Conservation (phyloP, 1,140 invertebrate species). For the Orussus abietinus region DNA sequence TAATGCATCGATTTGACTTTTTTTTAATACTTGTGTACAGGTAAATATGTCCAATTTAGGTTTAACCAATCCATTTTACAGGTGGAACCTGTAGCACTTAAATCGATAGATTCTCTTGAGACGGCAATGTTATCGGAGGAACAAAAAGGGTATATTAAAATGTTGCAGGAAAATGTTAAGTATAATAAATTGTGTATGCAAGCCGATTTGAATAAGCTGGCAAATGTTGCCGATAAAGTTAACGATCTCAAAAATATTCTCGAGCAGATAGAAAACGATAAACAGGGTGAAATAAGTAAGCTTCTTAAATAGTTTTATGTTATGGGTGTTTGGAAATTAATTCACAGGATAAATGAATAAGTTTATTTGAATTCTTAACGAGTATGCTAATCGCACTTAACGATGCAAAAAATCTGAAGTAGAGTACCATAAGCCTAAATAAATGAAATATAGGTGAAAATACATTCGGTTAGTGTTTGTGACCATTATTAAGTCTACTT, state of each 20-base stretch:
- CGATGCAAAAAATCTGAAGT: no score
- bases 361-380: no score
- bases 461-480: no score
- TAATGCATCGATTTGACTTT: constrained; percentile 16
- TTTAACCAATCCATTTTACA: no score
- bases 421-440: no score
- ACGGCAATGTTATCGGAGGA: not conserved
- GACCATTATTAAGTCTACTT: no score
- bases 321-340: not conserved
- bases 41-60: no score
- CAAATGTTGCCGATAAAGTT: constrained; percentile 20
- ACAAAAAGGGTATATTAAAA: not conserved
- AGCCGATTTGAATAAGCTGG: constrained; percentile 7
- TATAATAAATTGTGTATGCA: not conserved
- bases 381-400: no score
- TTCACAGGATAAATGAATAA: constrained; percentile 7
- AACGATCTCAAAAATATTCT: constrained; percentile 23
- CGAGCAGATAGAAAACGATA: constrained; percentile 28
- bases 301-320: constrained; percentile 17
- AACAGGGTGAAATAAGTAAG: constrained; percentile 16
- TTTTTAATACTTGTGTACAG: no score
- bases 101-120: not conserved
- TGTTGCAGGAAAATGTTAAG: not conserved
- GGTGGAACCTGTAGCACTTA: not conserved
- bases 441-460: no score